phyloP scores from a whole-genome alignment of 2,797 vertebrate species.

The Poeciliopsis infans region DNA sequence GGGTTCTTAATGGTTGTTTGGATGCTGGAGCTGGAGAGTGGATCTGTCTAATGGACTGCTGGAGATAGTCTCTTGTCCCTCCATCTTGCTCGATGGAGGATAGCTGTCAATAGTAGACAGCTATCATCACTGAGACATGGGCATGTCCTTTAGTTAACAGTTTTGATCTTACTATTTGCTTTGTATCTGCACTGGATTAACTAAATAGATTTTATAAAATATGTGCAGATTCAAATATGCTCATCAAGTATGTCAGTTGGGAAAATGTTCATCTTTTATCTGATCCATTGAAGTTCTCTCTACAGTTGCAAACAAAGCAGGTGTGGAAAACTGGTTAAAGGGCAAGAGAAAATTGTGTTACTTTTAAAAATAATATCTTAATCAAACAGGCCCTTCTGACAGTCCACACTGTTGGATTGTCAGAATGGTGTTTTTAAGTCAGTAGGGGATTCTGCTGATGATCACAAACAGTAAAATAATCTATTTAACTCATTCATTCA shows the following conservation, averaged over 20 bases:
- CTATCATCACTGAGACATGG: conserved; percentile 5
- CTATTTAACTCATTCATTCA: not conserved
- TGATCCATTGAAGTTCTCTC: not conserved
- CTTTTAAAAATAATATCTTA: not conserved
- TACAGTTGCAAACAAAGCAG: not conserved
- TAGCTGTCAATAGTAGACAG: conserved; percentile 24
- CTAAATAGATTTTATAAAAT: not conserved
- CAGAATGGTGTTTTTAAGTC: not conserved
- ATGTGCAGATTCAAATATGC: not conserved
- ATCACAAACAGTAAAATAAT: not conserved
- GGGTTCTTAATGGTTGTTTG: not conserved
- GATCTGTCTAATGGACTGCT: not conserved
- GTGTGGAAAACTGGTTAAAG: not conserved
- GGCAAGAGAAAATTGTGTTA: not conserved
- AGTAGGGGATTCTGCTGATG: not conserved
- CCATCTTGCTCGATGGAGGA: not conserved
- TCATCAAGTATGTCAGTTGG: not conserved
- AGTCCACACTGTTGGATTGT: not conserved
- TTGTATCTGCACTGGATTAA: not conserved
- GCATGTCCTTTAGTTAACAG: too few relatives aligned
- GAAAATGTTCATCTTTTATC: not conserved
- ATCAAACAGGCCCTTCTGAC: not conserved
- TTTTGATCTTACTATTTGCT: too few relatives aligned
- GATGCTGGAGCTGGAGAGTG: not conserved
- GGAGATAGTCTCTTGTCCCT: not conserved